Percentiles rank a stretch among this genome's conserved stretches.
Evolutionary conservation across 92 coral and sea anemone genomes (phyloP).

Genomic region (Blastomussa wellsi): DNA sequence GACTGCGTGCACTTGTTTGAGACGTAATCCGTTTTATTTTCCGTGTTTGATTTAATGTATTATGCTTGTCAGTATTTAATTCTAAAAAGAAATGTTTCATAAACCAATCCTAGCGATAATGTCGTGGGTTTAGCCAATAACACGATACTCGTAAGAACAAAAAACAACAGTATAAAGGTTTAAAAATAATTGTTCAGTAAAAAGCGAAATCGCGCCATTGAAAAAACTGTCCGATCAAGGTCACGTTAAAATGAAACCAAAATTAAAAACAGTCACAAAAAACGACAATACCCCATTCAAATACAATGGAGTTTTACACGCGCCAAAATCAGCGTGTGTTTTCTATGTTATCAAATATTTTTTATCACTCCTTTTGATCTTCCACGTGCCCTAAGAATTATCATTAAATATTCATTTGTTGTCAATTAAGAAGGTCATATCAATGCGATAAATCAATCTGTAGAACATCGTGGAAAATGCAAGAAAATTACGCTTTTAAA

Average conservation of each 20-base stretch:
- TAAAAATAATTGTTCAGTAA: neutral
- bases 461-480: neutral
- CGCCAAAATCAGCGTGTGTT: conserved; percentile 28
- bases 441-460: conserved; percentile 40
- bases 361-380: conserved; percentile 27
- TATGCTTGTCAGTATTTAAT: no score
- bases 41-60: neutral
- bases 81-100: neutral
- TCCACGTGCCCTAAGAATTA: conserved; percentile 45
- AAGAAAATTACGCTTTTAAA: neutral
- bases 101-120: neutral
- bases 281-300: conserved; percentile 6
- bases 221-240: neutral
- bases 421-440: conserved; percentile 47
- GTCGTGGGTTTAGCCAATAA: neutral
- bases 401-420: conserved; percentile 42
- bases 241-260: neutral
- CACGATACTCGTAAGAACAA: neutral
- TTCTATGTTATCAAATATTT: conserved; percentile 5
- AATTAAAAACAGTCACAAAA: neutral
- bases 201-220: neutral
- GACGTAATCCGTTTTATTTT: neutral
- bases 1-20: neutral
- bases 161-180: neutral
- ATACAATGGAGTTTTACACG: conserved; percentile 27